A percentile compares a stretch with the other conserved stretches of the same genome.
Evolutionary conservation across 2,797 vertebrate genomes (phyloP).

Genomic region (Malurus splendens): DNA sequence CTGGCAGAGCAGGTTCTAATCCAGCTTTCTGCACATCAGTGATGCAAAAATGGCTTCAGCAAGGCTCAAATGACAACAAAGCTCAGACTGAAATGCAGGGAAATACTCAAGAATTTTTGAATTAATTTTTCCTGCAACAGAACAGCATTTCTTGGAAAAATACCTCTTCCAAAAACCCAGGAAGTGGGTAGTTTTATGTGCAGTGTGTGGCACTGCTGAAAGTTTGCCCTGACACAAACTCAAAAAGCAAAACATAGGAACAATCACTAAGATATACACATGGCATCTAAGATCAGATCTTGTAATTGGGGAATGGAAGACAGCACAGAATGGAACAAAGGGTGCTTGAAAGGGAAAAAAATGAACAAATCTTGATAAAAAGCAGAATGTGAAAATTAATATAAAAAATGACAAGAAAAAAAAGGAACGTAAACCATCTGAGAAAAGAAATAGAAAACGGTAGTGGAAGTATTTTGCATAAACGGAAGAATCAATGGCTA

Average conservation of each 20-base stretch:
- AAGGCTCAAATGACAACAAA: not conserved
- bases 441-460: not conserved
- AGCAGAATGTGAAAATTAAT: not conserved
- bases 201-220: not conserved
- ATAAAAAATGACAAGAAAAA: not conserved
- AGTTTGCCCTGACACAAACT: not conserved
- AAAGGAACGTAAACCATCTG: not conserved
- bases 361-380: not conserved
- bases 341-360: not conserved
- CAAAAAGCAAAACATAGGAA: not conserved
- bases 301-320: not conserved
- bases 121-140: not conserved
- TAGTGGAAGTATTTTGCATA: not conserved
- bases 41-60: not conserved
- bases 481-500: not conserved
- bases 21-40: not conserved
- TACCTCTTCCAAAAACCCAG: not conserved
- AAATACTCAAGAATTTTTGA: not conserved
- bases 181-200: no score
- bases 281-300: not conserved
- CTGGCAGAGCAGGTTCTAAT: not conserved
- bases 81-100: not conserved
- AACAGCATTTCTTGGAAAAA: not conserved
- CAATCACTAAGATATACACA: not conserved
- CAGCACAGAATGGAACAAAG: not conserved